phyloP scores from a whole-genome alignment of 2,888 invertebrate genomes.

The Chrysomela aeneicollis region DNA sequence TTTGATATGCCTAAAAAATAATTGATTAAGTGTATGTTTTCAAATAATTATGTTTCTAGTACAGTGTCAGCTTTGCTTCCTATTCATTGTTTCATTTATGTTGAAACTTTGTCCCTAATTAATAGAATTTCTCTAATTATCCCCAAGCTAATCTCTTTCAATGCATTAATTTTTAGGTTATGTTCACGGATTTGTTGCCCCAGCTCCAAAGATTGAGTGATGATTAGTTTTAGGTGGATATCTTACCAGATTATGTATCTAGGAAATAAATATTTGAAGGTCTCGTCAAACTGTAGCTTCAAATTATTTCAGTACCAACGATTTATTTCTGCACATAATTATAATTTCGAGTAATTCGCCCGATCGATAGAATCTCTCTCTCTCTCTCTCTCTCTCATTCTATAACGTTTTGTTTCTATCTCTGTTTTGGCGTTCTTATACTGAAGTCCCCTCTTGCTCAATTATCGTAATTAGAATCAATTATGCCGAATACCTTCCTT shows the following conservation, averaged over 20 bases:
- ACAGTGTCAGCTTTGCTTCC: too few relatives aligned
- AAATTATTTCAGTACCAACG: neutral
- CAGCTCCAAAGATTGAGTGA: neutral
- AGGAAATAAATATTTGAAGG: neutral
- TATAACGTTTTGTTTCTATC: neutral
- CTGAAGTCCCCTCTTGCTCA: slow-evolving; percentile 17
- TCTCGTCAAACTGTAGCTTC: neutral
- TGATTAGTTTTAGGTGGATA: neutral
- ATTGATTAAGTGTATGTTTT: too few relatives aligned
- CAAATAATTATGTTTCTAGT: too few relatives aligned
- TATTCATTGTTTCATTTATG: too few relatives aligned
- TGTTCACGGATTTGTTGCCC: slow-evolving; percentile 8
- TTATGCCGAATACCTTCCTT: neutral
- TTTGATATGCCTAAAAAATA: too few relatives aligned
- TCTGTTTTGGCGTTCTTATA: neutral
- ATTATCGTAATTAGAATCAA: slow-evolving; percentile 28
- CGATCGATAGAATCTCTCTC: neutral
- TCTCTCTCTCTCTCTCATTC: slow-evolving; percentile 15
- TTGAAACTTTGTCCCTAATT: slow-evolving; percentile 44
- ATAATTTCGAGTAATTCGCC: slow-evolving; percentile 2
- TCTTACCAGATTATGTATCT: neutral
- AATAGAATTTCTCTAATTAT: slow-evolving; percentile 45
- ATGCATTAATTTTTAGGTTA: slow-evolving; percentile 45
- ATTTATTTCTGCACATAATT: neutral
- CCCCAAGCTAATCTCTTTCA: slow-evolving; percentile 41